Conservation (phyloP, 1,140 invertebrate species). For the Aleiodes sp. region DNA sequence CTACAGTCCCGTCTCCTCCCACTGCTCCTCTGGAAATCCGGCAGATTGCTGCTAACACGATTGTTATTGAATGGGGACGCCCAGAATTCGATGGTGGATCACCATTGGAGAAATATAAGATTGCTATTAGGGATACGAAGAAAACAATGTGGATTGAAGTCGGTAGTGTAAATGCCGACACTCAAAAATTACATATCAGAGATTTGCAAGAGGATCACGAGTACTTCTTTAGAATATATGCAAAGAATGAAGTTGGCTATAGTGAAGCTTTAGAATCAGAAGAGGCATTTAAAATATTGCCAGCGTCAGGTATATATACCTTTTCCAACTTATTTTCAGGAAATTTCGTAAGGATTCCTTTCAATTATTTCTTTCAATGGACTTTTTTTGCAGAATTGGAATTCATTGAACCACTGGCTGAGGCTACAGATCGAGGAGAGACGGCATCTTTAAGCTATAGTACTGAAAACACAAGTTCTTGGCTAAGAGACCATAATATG, state of each 20-base stretch:
- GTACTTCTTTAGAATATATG: conserved; percentile 90
- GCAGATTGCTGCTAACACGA: conserved; percentile 81
- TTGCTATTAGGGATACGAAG: conserved; percentile 89
- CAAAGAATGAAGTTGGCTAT: conserved; percentile 93
- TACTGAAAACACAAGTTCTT: conserved; percentile 91
- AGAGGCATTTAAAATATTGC: conserved; percentile 87
- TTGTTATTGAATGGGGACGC: conserved; percentile 91
- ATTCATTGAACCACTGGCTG: conserved; percentile 69
- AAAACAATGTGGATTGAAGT: conserved; percentile 98
- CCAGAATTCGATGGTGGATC: conserved; percentile 94
- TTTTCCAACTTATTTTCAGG: too few relatives aligned
- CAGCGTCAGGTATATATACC: conserved; percentile 76
- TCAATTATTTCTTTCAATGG: too few relatives aligned
- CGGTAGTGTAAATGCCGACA: conserved; percentile 82
- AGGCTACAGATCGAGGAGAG: conserved; percentile 70
- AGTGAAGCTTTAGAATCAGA: conserved; percentile 94
- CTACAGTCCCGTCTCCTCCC: conserved; percentile 90
- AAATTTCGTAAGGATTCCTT: too few relatives aligned
- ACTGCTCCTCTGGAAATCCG: conserved; percentile 88
- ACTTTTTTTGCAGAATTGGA: conserved; percentile 50
- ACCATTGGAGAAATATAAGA: conserved; percentile 89
- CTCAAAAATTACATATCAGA: conserved; percentile 84
- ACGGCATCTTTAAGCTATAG: conserved; percentile 80
- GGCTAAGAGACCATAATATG: conserved; percentile 90
- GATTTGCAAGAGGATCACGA: conserved; percentile 90